These are phyloP conservation scores for Psococerastis gibbosa DNA, from an alignment of 2,888 invertebrate genomes.

Conservation along the genomic window DNA sequence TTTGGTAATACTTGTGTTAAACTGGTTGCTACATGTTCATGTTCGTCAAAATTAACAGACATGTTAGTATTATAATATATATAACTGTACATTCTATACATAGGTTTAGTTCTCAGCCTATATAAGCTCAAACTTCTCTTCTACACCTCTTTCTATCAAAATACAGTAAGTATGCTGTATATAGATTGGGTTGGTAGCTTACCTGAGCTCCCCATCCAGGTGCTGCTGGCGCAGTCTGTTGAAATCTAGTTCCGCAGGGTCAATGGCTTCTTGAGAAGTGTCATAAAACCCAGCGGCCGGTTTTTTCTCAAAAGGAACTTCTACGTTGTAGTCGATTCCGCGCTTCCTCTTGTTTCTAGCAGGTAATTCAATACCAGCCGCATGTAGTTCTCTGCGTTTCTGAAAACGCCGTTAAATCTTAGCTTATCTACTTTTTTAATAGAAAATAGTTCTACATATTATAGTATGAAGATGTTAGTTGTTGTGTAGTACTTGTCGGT, in stretches of 20 bases:
- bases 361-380: slow-evolving; percentile 69
- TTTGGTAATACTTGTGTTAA: too few species aligned
- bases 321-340: slow-evolving; percentile 91
- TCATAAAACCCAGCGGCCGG: slow-evolving; percentile 91
- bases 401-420: slow-evolving; percentile 14
- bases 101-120: too few species aligned
- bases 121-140: too few species aligned
- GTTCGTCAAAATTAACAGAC: too few species aligned
- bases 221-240: slow-evolving; percentile 77
- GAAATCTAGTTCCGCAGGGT: slow-evolving; percentile 80
- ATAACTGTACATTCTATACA: too few species aligned
- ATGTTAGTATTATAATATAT: too few species aligned
- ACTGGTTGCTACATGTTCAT: too few species aligned
- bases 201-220: slow-evolving; percentile 63
- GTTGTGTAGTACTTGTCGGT: too few species aligned
- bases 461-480: too few species aligned
- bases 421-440: not conserved
- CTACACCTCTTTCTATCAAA: too few species aligned
- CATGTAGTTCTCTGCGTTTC: slow-evolving; percentile 90
- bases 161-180: too few species aligned
- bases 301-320: slow-evolving; percentile 93
- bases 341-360: slow-evolving; percentile 49
- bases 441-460: not conserved
- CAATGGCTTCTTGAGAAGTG: slow-evolving; percentile 72
- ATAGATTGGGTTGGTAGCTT: too few species aligned